Evolutionary conservation across 2,113 vertebrate species (phyloP), one percentile per base, ranked within the genome.

Genomic region (Ranitomeya variabilis): DNA sequence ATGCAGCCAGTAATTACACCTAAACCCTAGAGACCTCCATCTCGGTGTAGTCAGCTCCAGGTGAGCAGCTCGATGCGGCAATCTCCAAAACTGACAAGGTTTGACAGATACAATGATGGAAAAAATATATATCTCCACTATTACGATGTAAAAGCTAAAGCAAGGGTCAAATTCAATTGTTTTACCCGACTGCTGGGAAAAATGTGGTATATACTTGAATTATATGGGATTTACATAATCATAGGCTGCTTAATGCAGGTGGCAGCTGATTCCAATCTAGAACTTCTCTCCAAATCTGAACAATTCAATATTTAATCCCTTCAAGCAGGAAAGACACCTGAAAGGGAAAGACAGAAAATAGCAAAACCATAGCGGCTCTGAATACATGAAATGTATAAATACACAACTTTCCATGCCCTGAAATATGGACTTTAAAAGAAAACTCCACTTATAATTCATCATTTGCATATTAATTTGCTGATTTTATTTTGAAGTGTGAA

Each of bases 191-290:
- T 66, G 60, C 80, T 66, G 80, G 14, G 67, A 74, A 26, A 84
- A 66, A 80, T 80, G 60, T 13, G 6, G 13, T 64, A 31, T 81
- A 54, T 45, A 54, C 21, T 71, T 23, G 51, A 84, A 71, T 84
- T 69, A 55, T 86, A 18, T 6, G 23, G 23, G 67, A 74, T 86
- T 86, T 86, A 45, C 84, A 86, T 86, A 86, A 86, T 73, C 26
- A 73, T 11, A 19, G 15, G 13, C 67, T 19, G 83, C 64, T 71
- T 67, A 69, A 66, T 26, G 51, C 51, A 69, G 64, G n/a, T 5
- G 11, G 52, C 23, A 76, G 52, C 21, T 37, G 54, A 73, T 76
- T 23, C 26, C 26, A 31, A 76, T 86, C 69, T 60, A 51, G 3
- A 15, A 86, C 31, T 86, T 31, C 67, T 74, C 54, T 85, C 51